Percentiles rank a stretch among this genome's conserved stretches.
Conservation (phyloP, 2,797 vertebrate species). For the Gallinago solitaria region DNA sequence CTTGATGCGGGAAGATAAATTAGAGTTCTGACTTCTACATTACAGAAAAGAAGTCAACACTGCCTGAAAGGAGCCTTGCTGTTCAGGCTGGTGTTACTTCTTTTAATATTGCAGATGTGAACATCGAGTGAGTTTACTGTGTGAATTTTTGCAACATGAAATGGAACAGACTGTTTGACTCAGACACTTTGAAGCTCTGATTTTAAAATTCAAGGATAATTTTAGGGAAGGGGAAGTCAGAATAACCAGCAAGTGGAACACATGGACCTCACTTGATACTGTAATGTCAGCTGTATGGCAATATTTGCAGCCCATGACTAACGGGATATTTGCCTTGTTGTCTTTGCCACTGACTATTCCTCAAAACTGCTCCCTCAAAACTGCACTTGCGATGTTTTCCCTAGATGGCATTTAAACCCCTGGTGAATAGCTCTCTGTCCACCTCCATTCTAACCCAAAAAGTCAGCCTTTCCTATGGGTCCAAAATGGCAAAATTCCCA, state of each 20-base stretch:
- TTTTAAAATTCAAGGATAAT: not conserved
- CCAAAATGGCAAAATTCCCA: not conserved
- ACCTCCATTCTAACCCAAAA: not conserved
- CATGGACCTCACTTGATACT: not conserved
- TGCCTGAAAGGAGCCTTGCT: not conserved
- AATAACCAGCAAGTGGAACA: not conserved
- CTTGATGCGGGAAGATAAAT: not conserved
- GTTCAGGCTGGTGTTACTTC: not conserved
- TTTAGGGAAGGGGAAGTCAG: not conserved
- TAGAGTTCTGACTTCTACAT: not conserved
- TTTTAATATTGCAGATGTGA: not conserved
- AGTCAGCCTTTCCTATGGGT: not conserved
- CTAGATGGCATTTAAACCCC: not conserved
- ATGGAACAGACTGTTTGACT: not conserved
- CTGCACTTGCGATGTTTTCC: not conserved
- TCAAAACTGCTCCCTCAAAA: not conserved
- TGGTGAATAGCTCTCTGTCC: not conserved
- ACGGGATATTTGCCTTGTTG: not conserved
- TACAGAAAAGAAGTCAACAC: not conserved
- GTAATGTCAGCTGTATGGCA: not conserved
- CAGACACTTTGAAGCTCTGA: not conserved
- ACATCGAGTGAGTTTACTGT: not conserved
- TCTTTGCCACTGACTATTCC: not conserved
- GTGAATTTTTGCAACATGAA: not conserved
- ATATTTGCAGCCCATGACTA: not conserved